These are phyloP conservation scores for Drosophila nikananu DNA, from an alignment of 1,140 invertebrate genomes.

Conservation along the genomic window DNA sequence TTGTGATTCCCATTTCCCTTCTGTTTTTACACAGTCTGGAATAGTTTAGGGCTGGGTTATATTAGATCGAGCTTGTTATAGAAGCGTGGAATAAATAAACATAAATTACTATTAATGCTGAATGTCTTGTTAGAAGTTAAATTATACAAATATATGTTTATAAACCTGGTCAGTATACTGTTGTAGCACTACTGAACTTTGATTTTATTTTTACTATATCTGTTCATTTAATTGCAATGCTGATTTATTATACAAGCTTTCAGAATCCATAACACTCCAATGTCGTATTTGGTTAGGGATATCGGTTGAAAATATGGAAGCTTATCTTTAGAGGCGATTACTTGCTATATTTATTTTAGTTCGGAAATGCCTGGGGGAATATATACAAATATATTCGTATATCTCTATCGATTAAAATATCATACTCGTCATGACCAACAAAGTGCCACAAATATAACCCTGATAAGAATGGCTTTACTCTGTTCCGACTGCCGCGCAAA, in stretches of 20 bases:
- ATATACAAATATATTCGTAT: background rate
- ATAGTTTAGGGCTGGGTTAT: slow-evolving; percentile 28
- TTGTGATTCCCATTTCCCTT: slow-evolving; percentile 31
- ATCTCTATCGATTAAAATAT: slow-evolving; percentile 8
- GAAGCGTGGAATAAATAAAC: background rate
- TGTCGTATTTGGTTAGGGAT: background rate
- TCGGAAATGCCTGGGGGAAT: background rate
- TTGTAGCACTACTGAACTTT: too few species aligned
- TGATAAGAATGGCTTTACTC: slow-evolving; percentile 45
- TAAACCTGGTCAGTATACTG: too few species aligned
- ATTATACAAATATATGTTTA: background rate
- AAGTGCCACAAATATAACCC: background rate
- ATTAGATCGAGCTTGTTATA: slow-evolving; percentile 4
- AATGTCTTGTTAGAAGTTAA: background rate
- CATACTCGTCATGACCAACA: slow-evolving; percentile 20
- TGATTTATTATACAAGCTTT: background rate
- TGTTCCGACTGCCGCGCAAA: background rate
- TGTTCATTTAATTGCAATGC: background rate
- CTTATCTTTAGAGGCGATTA: slow-evolving; percentile 6
- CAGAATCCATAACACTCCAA: background rate
- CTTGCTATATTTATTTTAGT: slow-evolving; percentile 3
- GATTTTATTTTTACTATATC: too few species aligned
- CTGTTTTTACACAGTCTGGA: slow-evolving; percentile 8
- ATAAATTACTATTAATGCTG: background rate
- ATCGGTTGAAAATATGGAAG: background rate